Conservation (phyloP, 2,113 vertebrate species). For the Genyomyrus donnyi region DNA sequence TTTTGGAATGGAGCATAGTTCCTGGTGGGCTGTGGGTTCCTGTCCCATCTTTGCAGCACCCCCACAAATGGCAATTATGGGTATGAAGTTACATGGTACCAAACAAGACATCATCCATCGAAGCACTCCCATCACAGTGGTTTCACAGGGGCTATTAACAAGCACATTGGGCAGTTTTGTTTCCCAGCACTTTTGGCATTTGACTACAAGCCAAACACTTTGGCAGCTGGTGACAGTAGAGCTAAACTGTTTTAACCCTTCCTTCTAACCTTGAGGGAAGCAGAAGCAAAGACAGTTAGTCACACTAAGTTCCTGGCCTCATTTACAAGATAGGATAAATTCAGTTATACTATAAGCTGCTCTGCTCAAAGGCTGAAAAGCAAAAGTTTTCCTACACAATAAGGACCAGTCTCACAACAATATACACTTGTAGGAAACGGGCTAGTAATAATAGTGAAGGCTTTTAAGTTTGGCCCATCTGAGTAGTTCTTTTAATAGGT, state of each 20-base stretch:
- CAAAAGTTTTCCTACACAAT: background rate
- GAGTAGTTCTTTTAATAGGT: background rate
- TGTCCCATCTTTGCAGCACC: background rate
- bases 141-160: constrained; percentile 57
- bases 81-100: constrained; percentile 13
- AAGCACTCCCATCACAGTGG: constrained; percentile 39
- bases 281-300: background rate
- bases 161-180: constrained; percentile 60
- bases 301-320: background rate
- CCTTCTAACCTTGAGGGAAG: background rate
- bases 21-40: background rate
- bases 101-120: constrained; percentile 1
- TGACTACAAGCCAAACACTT: constrained; percentile 53
- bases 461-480: background rate
- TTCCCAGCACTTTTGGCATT: constrained; percentile 57
- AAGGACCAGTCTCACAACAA: background rate
- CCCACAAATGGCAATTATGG: background rate
- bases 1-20: background rate
- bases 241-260: constrained; percentile 36
- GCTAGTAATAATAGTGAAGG: background rate
- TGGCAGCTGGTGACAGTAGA: constrained; percentile 54
- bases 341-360: background rate
- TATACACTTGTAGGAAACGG: background rate
- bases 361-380: background rate
- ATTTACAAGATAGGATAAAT: constrained; percentile 9